phyloP scores from a whole-genome alignment of 1,140 invertebrate genomes.

The Macrotrachela quadricornifera region DNA sequence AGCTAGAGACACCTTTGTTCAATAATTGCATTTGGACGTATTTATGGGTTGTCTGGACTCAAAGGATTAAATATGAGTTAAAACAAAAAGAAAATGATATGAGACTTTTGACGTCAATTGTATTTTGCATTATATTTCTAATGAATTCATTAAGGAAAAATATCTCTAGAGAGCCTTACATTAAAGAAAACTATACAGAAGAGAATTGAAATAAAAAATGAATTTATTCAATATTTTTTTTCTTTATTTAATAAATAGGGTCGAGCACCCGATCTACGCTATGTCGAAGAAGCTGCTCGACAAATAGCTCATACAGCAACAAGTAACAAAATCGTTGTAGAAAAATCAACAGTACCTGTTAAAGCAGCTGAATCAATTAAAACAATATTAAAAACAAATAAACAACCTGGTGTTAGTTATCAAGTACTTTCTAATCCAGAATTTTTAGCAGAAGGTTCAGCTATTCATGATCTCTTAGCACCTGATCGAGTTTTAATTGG shows the following conservation, averaged over 20 bases:
- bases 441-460: conserved; percentile 92
- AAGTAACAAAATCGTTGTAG: conserved; percentile 86
- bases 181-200: too few species aligned
- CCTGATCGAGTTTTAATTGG: conserved; percentile 91
- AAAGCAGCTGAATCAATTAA: conserved; percentile 86
- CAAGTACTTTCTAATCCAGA: conserved; percentile 93
- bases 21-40: too few species aligned
- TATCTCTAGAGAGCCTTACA: too few species aligned
- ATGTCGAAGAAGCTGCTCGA: conserved; percentile 79
- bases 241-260: conserved; percentile 36
- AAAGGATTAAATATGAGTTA: too few species aligned
- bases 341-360: conserved; percentile 97
- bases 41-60: too few species aligned
- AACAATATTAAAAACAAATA: conserved; percentile 61
- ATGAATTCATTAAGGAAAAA: too few species aligned
- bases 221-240: too few species aligned
- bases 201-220: too few species aligned
- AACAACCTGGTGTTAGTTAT: conserved; percentile 46
- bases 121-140: too few species aligned
- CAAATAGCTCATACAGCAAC: conserved; percentile 74
- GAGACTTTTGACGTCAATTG: too few species aligned
- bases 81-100: too few species aligned
- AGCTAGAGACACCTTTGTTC: too few species aligned
- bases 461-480: conserved; percentile 72
- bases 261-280: conserved; percentile 87